Evolutionary conservation across 2,113 vertebrate species (phyloP), one percentile per base, ranked within the genome.

Genomic region (Laterallus jamaicensis): DNA sequence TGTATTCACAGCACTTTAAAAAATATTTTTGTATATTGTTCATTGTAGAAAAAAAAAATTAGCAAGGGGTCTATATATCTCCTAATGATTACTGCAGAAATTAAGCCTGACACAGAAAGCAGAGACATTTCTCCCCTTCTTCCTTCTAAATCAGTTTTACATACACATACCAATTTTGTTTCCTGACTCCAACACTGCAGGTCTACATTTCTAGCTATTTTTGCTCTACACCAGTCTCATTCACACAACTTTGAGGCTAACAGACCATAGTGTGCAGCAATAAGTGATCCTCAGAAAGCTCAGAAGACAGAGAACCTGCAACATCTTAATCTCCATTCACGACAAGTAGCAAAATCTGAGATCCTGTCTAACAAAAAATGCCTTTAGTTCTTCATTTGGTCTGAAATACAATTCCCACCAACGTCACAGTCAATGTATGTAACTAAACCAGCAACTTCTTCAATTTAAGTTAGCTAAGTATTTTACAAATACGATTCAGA

Each of bases 1-100:
- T 78, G 63, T 94, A 95, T 91, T 93, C 80, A 89, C 24, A 93
- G 78, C 15, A 69, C 39, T 94, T 89, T 12, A 76, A 69, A 82
- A 90, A 91, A 50, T 28, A 24, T 39, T 70, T 50, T 76, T 3
- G 0, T 55, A 44, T 93, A 96, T 91, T 88, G 10, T 77, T 88
- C 58, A 77, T 7, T 50, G 50, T 63, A 93, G 68, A 92, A 50
- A 94, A 70, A 70, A 85, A 85, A 95, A 90, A 13, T 47, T 81
- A 86, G 71, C 50, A 69, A 67, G 54, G 47, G 59, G 86, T 79
- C 55, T 88, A 17, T 80, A 25, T 28, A 69, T 92, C 26, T 71
- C 39, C 50, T 85, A 90, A 58, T 42, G 32, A 85, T 20, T 80
- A 20, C n/a, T 73, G 15, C 17, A 62, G 66, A 96, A 95, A 92